Percentiles rank a stretch among this genome's conserved stretches.
These are phyloP conservation scores for Elgonia sp. DNA, from an alignment of 2,888 invertebrate genomes.

Conservation along the genomic window DNA sequence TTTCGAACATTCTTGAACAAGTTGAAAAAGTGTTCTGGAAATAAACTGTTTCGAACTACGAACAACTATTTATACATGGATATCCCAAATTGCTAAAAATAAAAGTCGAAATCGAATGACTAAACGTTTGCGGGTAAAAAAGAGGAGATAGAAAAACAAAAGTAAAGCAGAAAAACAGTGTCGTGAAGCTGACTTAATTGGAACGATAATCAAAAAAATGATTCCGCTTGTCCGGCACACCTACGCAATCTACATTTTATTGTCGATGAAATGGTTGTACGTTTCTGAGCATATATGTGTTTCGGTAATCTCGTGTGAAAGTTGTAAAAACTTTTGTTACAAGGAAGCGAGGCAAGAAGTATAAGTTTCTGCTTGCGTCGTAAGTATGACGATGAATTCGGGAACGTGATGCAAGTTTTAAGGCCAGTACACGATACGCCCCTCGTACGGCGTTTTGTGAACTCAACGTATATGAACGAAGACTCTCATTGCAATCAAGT, in stretches of 20 bases:
- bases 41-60: constrained; percentile 48
- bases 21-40: constrained; percentile 52
- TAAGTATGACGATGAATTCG: constrained; percentile 76
- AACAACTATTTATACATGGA: constrained; percentile 57
- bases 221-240: constrained; percentile 33
- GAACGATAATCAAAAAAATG: constrained; percentile 30
- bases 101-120: constrained; percentile 5
- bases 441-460: constrained; percentile 64
- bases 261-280: constrained; percentile 69
- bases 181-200: constrained; percentile 33
- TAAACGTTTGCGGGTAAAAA: not conserved
- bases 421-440: constrained; percentile 57
- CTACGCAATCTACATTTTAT: constrained; percentile 71
- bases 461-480: constrained; percentile 55
- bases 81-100: constrained; percentile 46
- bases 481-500: constrained; percentile 70
- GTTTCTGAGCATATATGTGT: constrained; percentile 71
- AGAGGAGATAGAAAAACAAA: not conserved
- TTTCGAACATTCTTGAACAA: constrained; percentile 49
- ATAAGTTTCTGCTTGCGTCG: constrained; percentile 72
- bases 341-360: constrained; percentile 56
- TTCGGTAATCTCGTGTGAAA: constrained; percentile 76
- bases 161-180: not conserved
- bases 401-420: constrained; percentile 76
- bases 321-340: constrained; percentile 78